These are phyloP conservation scores for Zosterops japonicus DNA, from an alignment of 2,113 vertebrate genomes.

Conservation along the genomic window DNA sequence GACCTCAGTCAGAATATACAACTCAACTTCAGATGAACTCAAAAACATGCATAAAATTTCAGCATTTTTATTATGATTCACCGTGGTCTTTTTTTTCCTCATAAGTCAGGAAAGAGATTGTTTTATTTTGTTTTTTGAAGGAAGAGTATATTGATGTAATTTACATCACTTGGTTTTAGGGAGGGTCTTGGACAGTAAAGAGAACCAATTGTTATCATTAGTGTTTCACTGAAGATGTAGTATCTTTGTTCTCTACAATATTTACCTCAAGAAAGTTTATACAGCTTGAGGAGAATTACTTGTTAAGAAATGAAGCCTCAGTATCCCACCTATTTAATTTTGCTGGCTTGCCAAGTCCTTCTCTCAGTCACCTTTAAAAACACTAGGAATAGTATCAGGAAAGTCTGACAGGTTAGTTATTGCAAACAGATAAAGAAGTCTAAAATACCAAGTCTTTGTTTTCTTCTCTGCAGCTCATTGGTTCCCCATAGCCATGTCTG, in stretches of 20 bases:
- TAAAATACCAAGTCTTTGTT: neutral
- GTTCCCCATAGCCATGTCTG: neutral
- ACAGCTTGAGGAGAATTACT: neutral
- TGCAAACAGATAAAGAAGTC: constrained; percentile 8
- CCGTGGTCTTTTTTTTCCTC: rapidly evolving
- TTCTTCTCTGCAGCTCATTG: neutral
- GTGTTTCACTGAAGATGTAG: neutral
- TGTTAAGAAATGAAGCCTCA: neutral
- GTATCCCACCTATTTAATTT: neutral
- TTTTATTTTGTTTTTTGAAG: neutral
- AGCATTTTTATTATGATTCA: neutral
- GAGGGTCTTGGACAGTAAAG: neutral
- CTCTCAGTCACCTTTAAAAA: neutral
- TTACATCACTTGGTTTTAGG: neutral
- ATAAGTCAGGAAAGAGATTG: neutral
- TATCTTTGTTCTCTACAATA: neutral
- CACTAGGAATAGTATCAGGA: neutral
- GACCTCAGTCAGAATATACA: neutral
- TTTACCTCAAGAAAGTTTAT: neutral
- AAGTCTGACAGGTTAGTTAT: neutral
- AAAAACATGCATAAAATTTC: neutral
- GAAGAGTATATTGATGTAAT: neutral
- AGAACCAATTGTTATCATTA: neutral
- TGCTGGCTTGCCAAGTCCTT: neutral
- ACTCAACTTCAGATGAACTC: neutral